These are phyloP conservation scores for Tyrophagus putrescentiae DNA, from an alignment of 1,140 invertebrate species.

Conservation along the genomic window DNA sequence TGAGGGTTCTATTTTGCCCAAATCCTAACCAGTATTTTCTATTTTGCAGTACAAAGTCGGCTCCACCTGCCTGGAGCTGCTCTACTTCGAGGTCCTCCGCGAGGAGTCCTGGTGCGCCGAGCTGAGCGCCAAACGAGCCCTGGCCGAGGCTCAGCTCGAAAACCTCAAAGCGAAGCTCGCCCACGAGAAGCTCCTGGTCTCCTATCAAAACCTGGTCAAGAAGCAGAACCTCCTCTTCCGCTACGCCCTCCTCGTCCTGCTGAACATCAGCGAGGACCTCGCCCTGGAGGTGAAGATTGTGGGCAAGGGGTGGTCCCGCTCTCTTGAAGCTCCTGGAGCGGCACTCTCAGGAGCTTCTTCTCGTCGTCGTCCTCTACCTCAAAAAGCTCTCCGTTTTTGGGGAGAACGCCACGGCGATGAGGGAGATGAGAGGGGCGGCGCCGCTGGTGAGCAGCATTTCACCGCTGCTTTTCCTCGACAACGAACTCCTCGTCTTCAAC, in stretches of 20 bases:
- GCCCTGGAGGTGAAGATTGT: constrained; percentile 91
- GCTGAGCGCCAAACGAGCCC: constrained; percentile 41
- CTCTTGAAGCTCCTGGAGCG: constrained; percentile 75
- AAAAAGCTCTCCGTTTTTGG: constrained; percentile 86
- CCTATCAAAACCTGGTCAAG: constrained; percentile 58
- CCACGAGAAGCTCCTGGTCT: constrained; percentile 59
- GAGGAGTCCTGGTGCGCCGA: constrained; percentile 87
- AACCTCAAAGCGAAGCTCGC: constrained; percentile 35
- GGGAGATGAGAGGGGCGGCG: constrained; percentile 43
- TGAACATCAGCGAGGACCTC: constrained; percentile 88
- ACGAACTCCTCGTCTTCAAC: constrained; percentile 7
- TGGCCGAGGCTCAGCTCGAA: not conserved
- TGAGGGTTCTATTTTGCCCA: not conserved
- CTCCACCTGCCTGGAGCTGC: constrained; percentile 84
- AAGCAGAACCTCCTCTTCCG: constrained; percentile 59
- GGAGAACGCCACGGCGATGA: constrained; percentile 87
- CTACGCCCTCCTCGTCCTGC: constrained; percentile 65
- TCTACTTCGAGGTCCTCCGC: constrained; percentile 80
- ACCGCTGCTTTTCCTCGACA: constrained; percentile 6
- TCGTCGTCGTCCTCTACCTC: constrained; percentile 80
- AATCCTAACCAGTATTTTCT: not conserved
- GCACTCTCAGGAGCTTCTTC: constrained; percentile 67
- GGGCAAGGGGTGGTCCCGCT: constrained; percentile 69
- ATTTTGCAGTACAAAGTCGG: constrained; percentile 51
- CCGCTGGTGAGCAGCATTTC: constrained; percentile 1